These are phyloP conservation scores for Bos taurus DNA, from an alignment of 2,113 vertebrate genomes.

Conservation along the genomic window ARS-UCD2.0 NC_037340.1:6027001-6027500, in stretches of 20 bases:
- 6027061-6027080: neutral
- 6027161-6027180: neutral
- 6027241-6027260: neutral
- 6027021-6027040: neutral
- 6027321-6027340: neutral
- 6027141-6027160: neutral
- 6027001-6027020: neutral
- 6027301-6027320: neutral
- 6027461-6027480: no score
- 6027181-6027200: neutral
- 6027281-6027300: neutral
- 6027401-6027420: neutral
- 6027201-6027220: neutral
- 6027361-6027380: neutral
- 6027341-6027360: neutral
- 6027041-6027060: neutral
- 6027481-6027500: no score
- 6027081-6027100: neutral
- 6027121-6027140: neutral
- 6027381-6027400: neutral
- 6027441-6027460: no score
- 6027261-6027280: neutral
- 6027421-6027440: neutral
- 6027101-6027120: neutral
- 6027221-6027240: neutral